Conservation (phyloP, 2,888 invertebrate species). For the Drosophila austrosaltans region DNA sequence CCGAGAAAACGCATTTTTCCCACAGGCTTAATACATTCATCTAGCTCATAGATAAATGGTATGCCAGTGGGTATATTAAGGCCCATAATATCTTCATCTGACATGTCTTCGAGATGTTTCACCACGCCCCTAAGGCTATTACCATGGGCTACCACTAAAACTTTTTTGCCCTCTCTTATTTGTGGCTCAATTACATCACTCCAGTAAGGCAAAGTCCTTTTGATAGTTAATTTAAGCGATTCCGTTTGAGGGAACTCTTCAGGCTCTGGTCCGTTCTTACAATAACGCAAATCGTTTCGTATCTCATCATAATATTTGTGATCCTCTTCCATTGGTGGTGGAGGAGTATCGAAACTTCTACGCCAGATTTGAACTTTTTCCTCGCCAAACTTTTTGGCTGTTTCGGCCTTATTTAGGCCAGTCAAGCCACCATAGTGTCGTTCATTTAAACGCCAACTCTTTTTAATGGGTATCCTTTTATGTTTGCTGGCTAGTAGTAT, state of each 20-base stretch:
- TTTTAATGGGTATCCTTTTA: constrained; percentile 87
- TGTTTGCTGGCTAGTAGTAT: constrained; percentile 89
- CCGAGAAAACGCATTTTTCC: constrained; percentile 91
- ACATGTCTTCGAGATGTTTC: constrained; percentile 92
- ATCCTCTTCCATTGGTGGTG: constrained; percentile 91
- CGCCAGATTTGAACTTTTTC: constrained; percentile 93
- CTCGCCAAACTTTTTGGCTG: constrained; percentile 93
- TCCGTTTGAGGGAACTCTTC: constrained; percentile 93
- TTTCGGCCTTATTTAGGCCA: constrained; percentile 93
- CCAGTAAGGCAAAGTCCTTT: constrained; percentile 94
- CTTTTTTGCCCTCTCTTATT: constrained; percentile 90
- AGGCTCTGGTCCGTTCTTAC: constrained; percentile 86
- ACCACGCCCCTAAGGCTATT: constrained; percentile 94
- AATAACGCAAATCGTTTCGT: constrained; percentile 90
- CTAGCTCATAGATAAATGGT: constrained; percentile 91
- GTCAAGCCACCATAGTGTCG: constrained; percentile 94
- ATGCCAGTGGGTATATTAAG: constrained; percentile 92
- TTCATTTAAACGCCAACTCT: constrained; percentile 94
- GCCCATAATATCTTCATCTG: constrained; percentile 90
- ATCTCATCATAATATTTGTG: constrained; percentile 91
- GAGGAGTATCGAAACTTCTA: constrained; percentile 92
- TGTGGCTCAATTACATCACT: constrained; percentile 90
- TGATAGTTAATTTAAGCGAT: constrained; percentile 92
- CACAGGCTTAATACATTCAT: constrained; percentile 89
- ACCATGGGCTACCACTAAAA: constrained; percentile 94